A percentile compares a stretch with the other conserved stretches of the same genome.
Conservation (phyloP, 2,797 vertebrate genomes). For the Prionace glauca region DNA sequence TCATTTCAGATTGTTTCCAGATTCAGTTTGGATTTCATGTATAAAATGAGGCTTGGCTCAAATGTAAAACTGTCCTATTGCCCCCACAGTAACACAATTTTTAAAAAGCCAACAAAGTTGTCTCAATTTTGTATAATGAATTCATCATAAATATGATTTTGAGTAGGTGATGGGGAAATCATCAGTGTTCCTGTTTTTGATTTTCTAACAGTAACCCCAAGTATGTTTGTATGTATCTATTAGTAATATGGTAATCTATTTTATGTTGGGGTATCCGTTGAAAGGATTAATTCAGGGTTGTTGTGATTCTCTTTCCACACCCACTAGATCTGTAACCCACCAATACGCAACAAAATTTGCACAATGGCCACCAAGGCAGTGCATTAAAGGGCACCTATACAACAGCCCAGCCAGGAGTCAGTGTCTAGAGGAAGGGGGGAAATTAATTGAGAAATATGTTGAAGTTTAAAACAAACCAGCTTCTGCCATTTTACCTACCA, state of each 20-base stretch:
- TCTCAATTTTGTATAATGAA: too few relatives aligned
- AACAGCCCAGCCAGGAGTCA: not conserved
- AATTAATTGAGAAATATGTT: not conserved
- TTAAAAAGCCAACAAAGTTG: not conserved
- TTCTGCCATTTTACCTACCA: not conserved
- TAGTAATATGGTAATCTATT: not conserved
- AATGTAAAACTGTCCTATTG: not conserved
- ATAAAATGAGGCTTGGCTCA: not conserved
- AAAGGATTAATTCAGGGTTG: not conserved
- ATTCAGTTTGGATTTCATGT: not conserved
- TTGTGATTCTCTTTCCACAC: too few relatives aligned
- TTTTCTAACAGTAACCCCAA: not conserved
- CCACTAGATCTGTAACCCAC: not conserved
- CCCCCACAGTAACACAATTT: not conserved
- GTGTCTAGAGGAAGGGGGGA: not conserved
- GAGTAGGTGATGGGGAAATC: not conserved
- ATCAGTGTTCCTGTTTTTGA: not conserved
- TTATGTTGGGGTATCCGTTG: not conserved
- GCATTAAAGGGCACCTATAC: too few relatives aligned
- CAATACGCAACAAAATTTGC: not conserved
- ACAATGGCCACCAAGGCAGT: not conserved
- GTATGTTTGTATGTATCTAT: not conserved
- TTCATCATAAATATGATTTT: not conserved
- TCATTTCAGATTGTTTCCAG: not conserved
- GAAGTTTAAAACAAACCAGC: not conserved